phyloP scores from a whole-genome alignment of 2,113 vertebrate genomes.

The Puffinus mauretanicus region DNA sequence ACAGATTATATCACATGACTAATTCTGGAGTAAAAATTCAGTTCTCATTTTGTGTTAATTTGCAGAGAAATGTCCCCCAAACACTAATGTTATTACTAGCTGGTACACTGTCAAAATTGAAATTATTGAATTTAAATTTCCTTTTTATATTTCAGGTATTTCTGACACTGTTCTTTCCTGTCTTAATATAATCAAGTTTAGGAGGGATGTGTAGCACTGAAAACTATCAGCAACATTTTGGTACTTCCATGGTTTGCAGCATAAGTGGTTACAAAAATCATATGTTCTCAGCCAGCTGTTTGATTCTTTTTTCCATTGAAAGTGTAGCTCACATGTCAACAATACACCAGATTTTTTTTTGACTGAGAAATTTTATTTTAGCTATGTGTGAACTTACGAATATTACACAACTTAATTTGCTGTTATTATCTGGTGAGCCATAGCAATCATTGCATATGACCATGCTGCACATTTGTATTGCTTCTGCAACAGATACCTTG shows the following conservation, averaged over 20 bases:
- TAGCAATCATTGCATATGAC: not conserved
- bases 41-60: not conserved
- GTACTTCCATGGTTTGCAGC: not conserved
- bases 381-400: not conserved
- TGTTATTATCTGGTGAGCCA: not conserved
- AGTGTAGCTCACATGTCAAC: not conserved
- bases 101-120: not conserved
- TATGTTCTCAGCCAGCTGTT: not conserved
- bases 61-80: not conserved
- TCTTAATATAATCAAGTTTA: not conserved
- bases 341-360: not conserved
- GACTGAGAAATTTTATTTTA: not conserved
- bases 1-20: not conserved
- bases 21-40: not conserved
- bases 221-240: not conserved
- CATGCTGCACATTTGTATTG: not conserved
- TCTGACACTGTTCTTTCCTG: not conserved
- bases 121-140: not conserved
- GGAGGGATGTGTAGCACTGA: not conserved
- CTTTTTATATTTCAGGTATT: not conserved
- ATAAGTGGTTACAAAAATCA: not conserved
- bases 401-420: not conserved
- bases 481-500: not conserved
- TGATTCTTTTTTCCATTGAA: not conserved
- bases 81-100: not conserved